Percentiles rank a stretch among this genome's conserved stretches.
Conservation (phyloP, 2,113 vertebrate genomes). For the Pseudorasbora parva region DNA sequence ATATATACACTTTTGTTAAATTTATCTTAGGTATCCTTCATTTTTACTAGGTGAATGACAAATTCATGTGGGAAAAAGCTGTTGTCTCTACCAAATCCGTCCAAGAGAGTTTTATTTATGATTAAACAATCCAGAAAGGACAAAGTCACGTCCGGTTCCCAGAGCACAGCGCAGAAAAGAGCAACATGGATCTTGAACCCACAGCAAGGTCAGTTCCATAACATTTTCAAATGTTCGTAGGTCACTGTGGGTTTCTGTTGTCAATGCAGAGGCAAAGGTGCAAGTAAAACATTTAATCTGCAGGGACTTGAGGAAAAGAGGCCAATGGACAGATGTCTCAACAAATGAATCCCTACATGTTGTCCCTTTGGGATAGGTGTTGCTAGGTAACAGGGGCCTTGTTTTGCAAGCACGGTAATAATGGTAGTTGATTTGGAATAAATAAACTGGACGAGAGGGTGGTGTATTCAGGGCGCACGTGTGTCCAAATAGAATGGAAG, state of each 20-base stretch:
- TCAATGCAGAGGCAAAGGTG: not conserved
- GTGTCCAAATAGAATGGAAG: conserved; percentile 9
- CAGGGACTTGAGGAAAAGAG: not conserved
- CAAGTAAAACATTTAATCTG: conserved; percentile 5
- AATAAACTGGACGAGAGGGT: conserved; percentile 6
- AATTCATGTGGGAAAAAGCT: not conserved
- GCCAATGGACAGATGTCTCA: conserved; percentile 27
- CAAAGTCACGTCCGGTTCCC: not conserved
- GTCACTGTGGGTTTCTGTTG: not conserved
- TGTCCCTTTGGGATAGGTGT: conserved; percentile 18
- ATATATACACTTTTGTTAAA: not conserved
- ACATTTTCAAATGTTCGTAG: not conserved
- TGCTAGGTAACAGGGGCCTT: conserved; percentile 35
- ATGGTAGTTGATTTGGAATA: conserved; percentile 38
- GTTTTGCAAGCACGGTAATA: conserved; percentile 34
- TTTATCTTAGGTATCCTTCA: not conserved
- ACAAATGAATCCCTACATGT: conserved; percentile 10
- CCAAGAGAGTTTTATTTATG: not conserved
- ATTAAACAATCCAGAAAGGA: not conserved
- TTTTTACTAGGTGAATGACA: not conserved
- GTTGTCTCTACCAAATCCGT: too few species aligned
- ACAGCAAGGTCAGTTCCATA: not conserved
- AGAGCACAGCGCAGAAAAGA: not conserved
- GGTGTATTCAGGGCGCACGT: not conserved
- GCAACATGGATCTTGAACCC: not conserved